phyloP scores from a whole-genome alignment of 2,113 vertebrate genomes.

The Chascanopsetta lugubris region DNA sequence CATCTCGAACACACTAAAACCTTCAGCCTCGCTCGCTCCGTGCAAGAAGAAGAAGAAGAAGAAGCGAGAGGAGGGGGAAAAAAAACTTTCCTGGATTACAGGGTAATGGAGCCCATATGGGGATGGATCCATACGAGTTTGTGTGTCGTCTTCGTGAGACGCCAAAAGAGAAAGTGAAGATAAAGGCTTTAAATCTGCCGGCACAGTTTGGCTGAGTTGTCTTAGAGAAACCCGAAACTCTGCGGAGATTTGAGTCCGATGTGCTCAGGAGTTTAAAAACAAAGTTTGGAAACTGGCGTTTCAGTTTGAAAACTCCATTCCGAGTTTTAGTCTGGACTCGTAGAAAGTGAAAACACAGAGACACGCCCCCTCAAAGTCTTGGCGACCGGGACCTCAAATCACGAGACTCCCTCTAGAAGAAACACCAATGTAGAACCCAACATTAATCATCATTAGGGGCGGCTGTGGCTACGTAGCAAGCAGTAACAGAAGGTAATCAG shows the following conservation, averaged over 20 bases:
- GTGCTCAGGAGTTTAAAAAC: too few species aligned
- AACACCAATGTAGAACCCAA: background rate
- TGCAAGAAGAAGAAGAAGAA: slow-evolving; percentile 41
- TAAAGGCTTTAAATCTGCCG: too few species aligned
- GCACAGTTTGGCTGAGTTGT: too few species aligned
- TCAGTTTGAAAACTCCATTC: too few species aligned
- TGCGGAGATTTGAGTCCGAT: too few species aligned
- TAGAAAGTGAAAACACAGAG: background rate
- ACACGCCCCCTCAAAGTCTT: too few species aligned
- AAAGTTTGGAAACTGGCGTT: too few species aligned
- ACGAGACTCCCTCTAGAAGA: background rate
- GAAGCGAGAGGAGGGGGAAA: too few species aligned
- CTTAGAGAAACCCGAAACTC: too few species aligned
- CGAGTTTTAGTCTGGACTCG: too few species aligned
- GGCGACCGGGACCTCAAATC: background rate
- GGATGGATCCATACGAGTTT: slow-evolving; percentile 59
- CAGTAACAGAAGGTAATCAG: too few species aligned
- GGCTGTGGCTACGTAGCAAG: too few species aligned
- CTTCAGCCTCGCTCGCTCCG: slow-evolving; percentile 48
- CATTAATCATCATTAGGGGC: background rate
- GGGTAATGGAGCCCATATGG: slow-evolving; percentile 67
- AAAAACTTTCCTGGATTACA: slow-evolving; percentile 64
- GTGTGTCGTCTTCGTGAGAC: slow-evolving; percentile 7
- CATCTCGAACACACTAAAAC: slow-evolving; percentile 67
- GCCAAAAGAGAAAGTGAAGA: background rate